Evolutionary conservation across 2,113 vertebrate genomes (phyloP).

Genomic region (Tachuris rubrigastra): DNA sequence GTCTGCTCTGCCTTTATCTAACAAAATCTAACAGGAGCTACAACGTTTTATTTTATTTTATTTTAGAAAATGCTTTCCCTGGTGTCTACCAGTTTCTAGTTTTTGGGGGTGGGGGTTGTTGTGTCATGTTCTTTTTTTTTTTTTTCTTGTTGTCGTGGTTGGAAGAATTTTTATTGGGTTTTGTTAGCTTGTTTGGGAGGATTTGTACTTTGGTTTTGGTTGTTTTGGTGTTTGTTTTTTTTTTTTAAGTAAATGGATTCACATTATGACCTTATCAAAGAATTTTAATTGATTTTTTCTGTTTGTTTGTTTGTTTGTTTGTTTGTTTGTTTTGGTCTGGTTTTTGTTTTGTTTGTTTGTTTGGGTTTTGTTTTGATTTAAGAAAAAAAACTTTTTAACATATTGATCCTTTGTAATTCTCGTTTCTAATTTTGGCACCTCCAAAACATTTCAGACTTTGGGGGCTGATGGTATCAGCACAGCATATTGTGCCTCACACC

Average conservation of each 20-base stretch:
- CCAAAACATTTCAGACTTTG: neutral
- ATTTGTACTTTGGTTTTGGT: rapidly evolving
- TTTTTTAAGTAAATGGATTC: neutral
- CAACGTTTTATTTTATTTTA: neutral
- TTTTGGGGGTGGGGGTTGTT: neutral
- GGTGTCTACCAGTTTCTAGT: neutral
- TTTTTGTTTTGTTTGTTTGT: neutral
- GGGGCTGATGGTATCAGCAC: neutral
- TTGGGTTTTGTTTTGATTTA: neutral
- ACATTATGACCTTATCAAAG: neutral
- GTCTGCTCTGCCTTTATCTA: neutral
- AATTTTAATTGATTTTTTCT: neutral
- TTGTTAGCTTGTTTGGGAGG: neutral
- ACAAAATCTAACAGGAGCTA: neutral
- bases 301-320: neutral
- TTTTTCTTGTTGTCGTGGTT: neutral
- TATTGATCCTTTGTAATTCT: neutral
- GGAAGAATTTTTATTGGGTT: neutral
- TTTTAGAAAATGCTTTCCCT: neutral
- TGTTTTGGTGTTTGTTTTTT: neutral
- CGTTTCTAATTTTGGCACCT: neutral
- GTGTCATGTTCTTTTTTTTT: rapidly evolving
- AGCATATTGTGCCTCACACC: neutral
- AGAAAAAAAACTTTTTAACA: neutral
- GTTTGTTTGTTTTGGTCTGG: no score